A percentile compares a stretch with the other conserved stretches of the same genome.
phyloP scores from a whole-genome alignment of 2,888 invertebrate genomes.

The Erebia epiphron region DNA sequence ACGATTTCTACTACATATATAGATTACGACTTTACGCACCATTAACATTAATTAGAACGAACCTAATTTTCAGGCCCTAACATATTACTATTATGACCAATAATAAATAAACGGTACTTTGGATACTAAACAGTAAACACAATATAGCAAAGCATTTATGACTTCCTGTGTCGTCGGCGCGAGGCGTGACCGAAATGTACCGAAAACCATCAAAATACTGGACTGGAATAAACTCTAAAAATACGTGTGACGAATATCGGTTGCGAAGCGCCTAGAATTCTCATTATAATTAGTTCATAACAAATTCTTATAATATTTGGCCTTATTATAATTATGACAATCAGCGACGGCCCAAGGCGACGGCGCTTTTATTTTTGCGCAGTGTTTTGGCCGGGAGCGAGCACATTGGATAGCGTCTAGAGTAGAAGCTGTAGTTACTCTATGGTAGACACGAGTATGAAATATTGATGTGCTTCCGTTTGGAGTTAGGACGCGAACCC shows the following conservation, averaged over 20 bases:
- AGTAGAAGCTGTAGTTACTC: no score
- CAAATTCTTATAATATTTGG: constrained; percentile 14
- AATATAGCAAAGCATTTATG: constrained; percentile 55
- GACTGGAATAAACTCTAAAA: constrained; percentile 61
- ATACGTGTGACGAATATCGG: constrained; percentile 48
- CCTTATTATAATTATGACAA: constrained; percentile 7
- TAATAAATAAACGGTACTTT: constrained; percentile 45
- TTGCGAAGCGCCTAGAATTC: constrained; percentile 26
- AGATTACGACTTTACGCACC: no score
- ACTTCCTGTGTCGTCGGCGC: constrained; percentile 69
- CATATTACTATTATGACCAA: no score
- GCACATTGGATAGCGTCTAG: no score
- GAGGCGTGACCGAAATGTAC: constrained; percentile 55
- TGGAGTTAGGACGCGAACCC: no score
- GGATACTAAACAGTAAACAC: constrained; percentile 34
- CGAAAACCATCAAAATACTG: constrained; percentile 66
- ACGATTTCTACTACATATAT: no score
- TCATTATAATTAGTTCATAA: constrained; percentile 28
- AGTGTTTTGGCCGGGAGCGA: no score
- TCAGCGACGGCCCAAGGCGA: background rate
- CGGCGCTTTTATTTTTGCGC: background rate
- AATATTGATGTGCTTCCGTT: no score
- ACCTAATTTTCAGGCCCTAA: no score
- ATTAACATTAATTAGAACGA: no score
- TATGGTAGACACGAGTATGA: no score